Evolutionary conservation across 2,113 vertebrate genomes (phyloP).

Genomic region (Chionis minor): DNA sequence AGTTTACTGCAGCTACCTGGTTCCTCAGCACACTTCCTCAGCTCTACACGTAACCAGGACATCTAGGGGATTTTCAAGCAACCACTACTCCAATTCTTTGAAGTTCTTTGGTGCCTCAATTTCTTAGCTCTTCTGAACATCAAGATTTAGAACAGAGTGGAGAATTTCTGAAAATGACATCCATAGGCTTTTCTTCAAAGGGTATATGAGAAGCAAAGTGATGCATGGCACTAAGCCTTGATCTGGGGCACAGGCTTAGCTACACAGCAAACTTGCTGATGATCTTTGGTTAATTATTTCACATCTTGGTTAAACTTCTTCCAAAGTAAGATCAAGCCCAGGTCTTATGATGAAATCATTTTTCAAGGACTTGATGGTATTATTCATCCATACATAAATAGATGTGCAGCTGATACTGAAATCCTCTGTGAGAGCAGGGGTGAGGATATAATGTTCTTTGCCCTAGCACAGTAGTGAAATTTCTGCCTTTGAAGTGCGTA

Average conservation of each 20-base stretch:
- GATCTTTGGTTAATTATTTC: background rate
- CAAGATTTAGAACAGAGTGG: background rate
- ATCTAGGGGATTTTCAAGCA: background rate
- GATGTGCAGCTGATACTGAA: background rate
- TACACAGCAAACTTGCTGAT: background rate
- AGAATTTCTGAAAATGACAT: background rate
- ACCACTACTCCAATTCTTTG: background rate
- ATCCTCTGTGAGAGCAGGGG: background rate
- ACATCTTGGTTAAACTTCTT: background rate
- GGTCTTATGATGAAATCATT: background rate
- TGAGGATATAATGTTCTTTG: background rate
- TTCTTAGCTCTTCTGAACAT: background rate
- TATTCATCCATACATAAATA: background rate
- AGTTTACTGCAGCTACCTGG: background rate
- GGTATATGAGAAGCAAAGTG: background rate
- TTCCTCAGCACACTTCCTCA: background rate
- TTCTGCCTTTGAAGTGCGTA: background rate
- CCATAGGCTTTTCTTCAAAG: background rate
- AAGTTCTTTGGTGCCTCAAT: background rate
- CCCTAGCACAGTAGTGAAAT: background rate
- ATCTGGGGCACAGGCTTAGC: background rate
- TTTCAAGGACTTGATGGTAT: background rate
- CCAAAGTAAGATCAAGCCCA: background rate
- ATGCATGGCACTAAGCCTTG: background rate
- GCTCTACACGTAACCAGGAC: background rate